Evolutionary conservation across 2,888 invertebrate species (phyloP).

Genomic region (Atethmia centrago): DNA sequence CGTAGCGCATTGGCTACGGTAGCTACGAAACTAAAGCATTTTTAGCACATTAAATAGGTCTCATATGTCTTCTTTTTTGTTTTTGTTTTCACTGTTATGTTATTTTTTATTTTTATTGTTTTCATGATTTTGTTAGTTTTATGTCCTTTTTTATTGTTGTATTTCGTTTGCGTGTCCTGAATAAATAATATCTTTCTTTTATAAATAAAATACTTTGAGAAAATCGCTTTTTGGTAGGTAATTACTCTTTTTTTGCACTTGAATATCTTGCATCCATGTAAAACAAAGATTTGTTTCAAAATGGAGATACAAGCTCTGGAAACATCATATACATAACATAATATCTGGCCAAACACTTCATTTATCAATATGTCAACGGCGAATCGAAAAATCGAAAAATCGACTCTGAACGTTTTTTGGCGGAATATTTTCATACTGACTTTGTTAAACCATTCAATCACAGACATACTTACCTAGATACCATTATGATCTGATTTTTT

Average conservation of each 20-base stretch:
- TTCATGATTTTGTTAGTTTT: too few relatives aligned
- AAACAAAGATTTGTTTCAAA: conserved; percentile 2
- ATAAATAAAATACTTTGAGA: not conserved
- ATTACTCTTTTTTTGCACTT: not conserved
- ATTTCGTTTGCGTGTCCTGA: too few relatives aligned
- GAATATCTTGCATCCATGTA: too few relatives aligned
- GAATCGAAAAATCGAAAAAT: not conserved
- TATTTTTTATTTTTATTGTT: too few relatives aligned
- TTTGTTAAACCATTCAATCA: not conserved
- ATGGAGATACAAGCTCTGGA: conserved; percentile 14
- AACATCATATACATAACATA: not conserved
- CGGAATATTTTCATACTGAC: not conserved
- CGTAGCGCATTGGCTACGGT: conserved; percentile 2
- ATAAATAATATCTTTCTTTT: too few relatives aligned
- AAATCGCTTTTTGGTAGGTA: not conserved
- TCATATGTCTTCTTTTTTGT: too few relatives aligned
- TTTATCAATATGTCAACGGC: conserved; percentile 31
- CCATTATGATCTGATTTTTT: too few relatives aligned
- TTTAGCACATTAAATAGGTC: not conserved
- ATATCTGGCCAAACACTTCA: conserved; percentile 32
- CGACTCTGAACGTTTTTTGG: not conserved
- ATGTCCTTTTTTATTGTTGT: too few relatives aligned
- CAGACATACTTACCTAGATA: too few relatives aligned
- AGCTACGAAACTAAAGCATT: conserved; percentile 2
- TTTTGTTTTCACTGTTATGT: too few relatives aligned